phyloP scores from a whole-genome alignment of 1,140 invertebrate species.

The Lycorma delicatula region DNA sequence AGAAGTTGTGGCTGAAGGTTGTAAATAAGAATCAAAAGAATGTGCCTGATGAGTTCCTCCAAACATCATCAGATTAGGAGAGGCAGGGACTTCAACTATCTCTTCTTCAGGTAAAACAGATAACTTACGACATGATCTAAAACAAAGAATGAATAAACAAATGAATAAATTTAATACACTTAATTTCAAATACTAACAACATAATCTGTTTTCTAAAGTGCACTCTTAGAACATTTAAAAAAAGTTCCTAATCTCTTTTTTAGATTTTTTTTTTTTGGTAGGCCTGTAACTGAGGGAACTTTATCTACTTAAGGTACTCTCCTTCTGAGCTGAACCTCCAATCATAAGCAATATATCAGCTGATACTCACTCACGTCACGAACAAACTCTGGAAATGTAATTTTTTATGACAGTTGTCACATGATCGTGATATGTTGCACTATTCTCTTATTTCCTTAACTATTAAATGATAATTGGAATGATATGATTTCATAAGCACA shows the following conservation, averaged over 20 bases:
- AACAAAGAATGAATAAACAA: neutral
- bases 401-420: too few relatives aligned
- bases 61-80: neutral
- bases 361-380: too few relatives aligned
- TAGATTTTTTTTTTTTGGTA: too few relatives aligned
- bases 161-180: neutral
- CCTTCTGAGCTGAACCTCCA: too few relatives aligned
- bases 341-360: too few relatives aligned
- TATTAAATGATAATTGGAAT: too few relatives aligned
- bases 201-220: neutral
- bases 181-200: neutral
- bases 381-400: too few relatives aligned
- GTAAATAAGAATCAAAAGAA: constrained; percentile 24
- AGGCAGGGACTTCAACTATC: constrained; percentile 10
- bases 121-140: constrained; percentile 24
- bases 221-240: neutral
- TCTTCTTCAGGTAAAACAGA: constrained; percentile 25
- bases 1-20: neutral
- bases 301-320: too few relatives aligned
- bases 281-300: too few relatives aligned
- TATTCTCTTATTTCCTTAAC: too few relatives aligned
- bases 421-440: too few relatives aligned
- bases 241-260: neutral
- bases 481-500: too few relatives aligned
- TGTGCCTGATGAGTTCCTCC: constrained; percentile 19